Conservation (phyloP, 2,888 invertebrate genomes). For the Hyles lineata region DNA sequence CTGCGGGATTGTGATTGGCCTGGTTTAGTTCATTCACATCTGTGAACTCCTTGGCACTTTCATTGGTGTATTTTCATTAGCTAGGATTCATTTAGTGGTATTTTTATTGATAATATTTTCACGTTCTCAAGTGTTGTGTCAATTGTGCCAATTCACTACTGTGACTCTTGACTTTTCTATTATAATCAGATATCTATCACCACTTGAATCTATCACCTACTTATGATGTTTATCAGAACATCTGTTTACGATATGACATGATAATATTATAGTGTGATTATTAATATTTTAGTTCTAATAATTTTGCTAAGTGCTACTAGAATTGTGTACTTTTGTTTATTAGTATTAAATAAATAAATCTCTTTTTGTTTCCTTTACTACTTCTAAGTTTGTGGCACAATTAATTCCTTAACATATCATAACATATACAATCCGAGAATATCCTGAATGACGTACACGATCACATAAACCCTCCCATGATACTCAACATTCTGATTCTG, state of each 20-base stretch:
- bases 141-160: no score
- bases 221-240: not conserved
- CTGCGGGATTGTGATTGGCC: constrained; percentile 8
- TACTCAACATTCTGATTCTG: not conserved
- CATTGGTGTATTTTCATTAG: not conserved
- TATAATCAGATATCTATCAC: not conserved
- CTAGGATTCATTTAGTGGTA: not conserved
- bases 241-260: not conserved
- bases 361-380: no score
- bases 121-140: not conserved
- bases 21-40: not conserved
- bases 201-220: not conserved
- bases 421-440: no score
- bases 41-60: not conserved
- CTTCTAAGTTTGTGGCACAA: no score
- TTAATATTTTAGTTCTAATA: not conserved
- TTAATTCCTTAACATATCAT: no score
- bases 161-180: no score
- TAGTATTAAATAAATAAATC: no score
- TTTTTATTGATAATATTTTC: not conserved
- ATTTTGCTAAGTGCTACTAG: no score
- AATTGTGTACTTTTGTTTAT: no score
- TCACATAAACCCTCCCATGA: not conserved
- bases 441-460: not conserved
- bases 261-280: not conserved